These are phyloP conservation scores for Sisor rabdophorus DNA, from an alignment of 2,113 vertebrate genomes.

Conservation along the genomic window DNA sequence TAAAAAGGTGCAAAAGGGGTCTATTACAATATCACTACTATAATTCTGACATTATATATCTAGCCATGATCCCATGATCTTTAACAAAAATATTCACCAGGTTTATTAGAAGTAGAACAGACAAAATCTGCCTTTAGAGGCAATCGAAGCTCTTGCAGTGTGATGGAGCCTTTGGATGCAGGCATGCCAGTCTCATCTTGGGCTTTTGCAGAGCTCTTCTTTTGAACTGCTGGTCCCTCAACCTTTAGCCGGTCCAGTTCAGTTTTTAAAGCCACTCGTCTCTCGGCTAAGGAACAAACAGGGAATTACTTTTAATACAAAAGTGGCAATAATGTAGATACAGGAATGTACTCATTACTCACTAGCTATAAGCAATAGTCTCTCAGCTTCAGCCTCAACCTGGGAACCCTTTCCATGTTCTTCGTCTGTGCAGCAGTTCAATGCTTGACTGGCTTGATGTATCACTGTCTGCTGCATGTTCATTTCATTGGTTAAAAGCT, in stretches of 20 bases:
- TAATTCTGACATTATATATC: not conserved
- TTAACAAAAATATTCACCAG: slow-evolving; percentile 68
- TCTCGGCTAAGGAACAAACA: slow-evolving; percentile 73
- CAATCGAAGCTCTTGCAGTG: slow-evolving; percentile 84
- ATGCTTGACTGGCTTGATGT: slow-evolving; percentile 93
- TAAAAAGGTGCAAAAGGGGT: not conserved
- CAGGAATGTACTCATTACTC: slow-evolving; percentile 50
- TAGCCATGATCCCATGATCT: too few species aligned
- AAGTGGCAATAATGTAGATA: not conserved
- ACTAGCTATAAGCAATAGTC: slow-evolving; percentile 91
- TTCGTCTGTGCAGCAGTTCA: slow-evolving; percentile 94
- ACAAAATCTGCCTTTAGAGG: slow-evolving; percentile 96
- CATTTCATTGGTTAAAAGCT: slow-evolving; percentile 78
- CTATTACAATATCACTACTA: not conserved
- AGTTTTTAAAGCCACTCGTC: slow-evolving; percentile 77
- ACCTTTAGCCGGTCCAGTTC: slow-evolving; percentile 81
- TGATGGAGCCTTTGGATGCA: slow-evolving; percentile 83
- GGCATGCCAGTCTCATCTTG: slow-evolving; percentile 47
- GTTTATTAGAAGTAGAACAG: slow-evolving; percentile 80
- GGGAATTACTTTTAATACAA: not conserved
- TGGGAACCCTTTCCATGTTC: slow-evolving; percentile 93
- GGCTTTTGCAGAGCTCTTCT: slow-evolving; percentile 52
- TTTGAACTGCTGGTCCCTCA: slow-evolving; percentile 69
- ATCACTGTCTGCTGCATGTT: slow-evolving; percentile 95
- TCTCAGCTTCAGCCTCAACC: slow-evolving; percentile 93